Evolutionary conservation across 1,140 invertebrate genomes (phyloP), one percentile per base, ranked within the genome.

Genomic region (Capitella teleta): DNA sequence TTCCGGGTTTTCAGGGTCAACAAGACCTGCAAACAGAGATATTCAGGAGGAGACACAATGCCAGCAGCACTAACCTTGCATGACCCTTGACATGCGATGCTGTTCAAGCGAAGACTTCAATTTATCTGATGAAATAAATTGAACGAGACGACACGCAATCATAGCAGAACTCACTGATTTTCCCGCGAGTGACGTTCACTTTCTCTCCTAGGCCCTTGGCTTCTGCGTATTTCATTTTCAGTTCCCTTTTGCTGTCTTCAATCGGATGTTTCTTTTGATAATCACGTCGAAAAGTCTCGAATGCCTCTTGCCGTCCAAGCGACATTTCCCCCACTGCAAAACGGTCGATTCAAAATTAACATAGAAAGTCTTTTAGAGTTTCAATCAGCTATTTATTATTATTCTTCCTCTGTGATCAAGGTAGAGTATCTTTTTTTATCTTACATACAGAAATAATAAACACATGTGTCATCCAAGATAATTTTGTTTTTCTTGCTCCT

Each of bases 251-350:
- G 44, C 67, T 67, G 2, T 64, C 60, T 19, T 69, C 65, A 32
- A 72, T 70, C 5, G 53, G 45, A 14, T 60, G 44, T 51, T 67
- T 69, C 5, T 67, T 56, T 2, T 54, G 30, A 46, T 71, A 71
- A 54, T 72, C 70, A 28, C 66, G 51, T 32, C 64, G 51, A 55
- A 70, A 72, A 26, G 65, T 60, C 48, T 72, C 70, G 60, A 72
- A 72, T 4, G 70, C 70, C 57, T 72, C 67, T 46, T 71, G 66
- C 52, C 70, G 56, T 26, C 70, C 70, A 43, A 66, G 30, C 3
- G 70, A 71, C 64, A 72, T 65, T 38, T 68, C 57, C 38, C 68
- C 67, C 60, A 72, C 70, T 72, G 52, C 23, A 59, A 55, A 12
- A 57, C 24, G 51, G 21, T 47, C 32, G 42, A 24, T 34, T 30